Conservation (phyloP, 2,797 vertebrate genomes). For the Megalops cyprinoides region DNA sequence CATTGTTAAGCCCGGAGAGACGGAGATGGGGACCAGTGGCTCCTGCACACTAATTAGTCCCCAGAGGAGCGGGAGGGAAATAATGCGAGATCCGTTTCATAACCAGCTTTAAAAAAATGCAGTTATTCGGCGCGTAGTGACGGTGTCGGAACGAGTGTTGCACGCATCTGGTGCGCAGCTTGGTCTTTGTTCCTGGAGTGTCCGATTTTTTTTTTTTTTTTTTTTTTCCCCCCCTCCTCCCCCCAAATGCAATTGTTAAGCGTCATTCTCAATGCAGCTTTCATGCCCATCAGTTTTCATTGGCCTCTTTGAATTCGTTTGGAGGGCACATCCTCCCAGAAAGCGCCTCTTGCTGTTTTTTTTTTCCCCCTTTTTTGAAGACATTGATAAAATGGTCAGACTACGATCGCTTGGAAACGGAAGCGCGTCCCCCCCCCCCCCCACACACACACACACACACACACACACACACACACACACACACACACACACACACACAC, state of each 20-base stretch:
- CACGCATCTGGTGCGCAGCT: not conserved
- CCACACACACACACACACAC: too few species aligned
- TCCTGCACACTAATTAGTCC: constrained; percentile 34
- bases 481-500: too few species aligned
- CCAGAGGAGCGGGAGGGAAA: not conserved
- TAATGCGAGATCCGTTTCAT: not conserved
- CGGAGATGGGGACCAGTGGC: constrained; percentile 10
- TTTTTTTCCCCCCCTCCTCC: too few species aligned
- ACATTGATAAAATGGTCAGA: not conserved
- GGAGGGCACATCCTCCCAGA: not conserved
- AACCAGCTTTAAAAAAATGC: not conserved
- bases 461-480: too few species aligned
- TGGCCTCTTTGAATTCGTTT: not conserved
- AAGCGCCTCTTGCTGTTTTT: not conserved
- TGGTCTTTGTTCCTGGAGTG: too few species aligned
- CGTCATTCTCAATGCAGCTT: too few species aligned
- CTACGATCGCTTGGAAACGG: not conserved
- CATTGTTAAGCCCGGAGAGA: constrained; percentile 1
- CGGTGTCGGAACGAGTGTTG: not conserved
- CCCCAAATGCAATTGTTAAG: too few species aligned
- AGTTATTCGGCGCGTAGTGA: too few species aligned
- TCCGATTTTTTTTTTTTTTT: too few species aligned
- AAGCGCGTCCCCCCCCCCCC: not conserved
- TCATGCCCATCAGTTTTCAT: too few species aligned
- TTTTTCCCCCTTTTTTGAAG: not conserved